A percentile compares a stretch with the other conserved stretches of the same genome.
Evolutionary conservation across 2,888 invertebrate species (phyloP).

Genomic region (Heteromurus nitidus): DNA sequence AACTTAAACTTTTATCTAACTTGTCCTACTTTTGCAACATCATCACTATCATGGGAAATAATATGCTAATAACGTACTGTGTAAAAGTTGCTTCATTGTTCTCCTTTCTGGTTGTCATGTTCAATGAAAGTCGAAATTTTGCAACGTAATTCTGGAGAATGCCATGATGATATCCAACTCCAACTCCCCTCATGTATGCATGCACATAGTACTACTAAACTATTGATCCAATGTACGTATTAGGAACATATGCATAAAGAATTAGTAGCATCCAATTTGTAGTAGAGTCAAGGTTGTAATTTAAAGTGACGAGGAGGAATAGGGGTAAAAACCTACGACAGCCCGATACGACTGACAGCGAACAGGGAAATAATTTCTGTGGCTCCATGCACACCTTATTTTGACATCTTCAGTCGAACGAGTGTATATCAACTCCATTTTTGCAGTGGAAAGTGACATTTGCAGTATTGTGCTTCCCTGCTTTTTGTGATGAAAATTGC

Average conservation of each 20-base stretch:
- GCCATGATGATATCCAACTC: background rate
- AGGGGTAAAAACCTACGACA: background rate
- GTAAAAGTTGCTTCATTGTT: conserved; percentile 14
- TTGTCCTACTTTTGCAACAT: background rate
- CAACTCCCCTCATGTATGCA: background rate
- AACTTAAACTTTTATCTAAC: background rate
- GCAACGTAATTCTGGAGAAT: conserved; percentile 36
- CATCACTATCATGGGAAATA: background rate
- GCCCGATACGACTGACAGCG: background rate
- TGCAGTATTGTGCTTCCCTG: background rate
- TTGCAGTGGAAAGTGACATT: conserved; percentile 6
- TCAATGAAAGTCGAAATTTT: conserved; percentile 18
- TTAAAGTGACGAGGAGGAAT: background rate
- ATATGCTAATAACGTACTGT: background rate
- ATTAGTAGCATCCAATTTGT: background rate
- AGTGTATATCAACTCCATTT: background rate
- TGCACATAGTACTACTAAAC: background rate
- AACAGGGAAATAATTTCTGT: conserved; percentile 9
- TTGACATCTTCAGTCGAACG: background rate
- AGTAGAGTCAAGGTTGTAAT: conserved; percentile 12
- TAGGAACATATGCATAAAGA: background rate
- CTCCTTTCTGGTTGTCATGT: conserved; percentile 40
- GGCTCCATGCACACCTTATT: background rate
- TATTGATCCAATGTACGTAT: background rate
- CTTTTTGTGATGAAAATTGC: conserved; percentile 21